These are phyloP conservation scores for Candoia aspera DNA, from an alignment of 2,113 vertebrate genomes.

Conservation along the genomic window DNA sequence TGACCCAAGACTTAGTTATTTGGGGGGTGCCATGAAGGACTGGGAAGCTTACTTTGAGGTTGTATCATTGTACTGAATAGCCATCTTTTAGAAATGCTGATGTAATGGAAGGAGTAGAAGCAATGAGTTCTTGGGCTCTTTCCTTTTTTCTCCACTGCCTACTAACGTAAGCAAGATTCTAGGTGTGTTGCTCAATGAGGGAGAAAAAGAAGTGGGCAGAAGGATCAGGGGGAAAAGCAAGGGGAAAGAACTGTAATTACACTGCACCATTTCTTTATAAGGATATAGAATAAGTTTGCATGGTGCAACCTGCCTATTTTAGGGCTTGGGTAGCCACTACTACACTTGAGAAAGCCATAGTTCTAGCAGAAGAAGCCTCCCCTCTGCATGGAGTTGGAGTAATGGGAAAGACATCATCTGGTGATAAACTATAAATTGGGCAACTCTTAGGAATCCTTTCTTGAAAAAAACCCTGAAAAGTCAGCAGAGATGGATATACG, in stretches of 20 bases:
- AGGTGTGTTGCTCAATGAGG: not conserved
- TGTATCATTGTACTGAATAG: not conserved
- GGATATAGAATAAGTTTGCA: not conserved
- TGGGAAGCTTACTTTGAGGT: not conserved
- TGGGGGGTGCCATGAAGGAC: not conserved
- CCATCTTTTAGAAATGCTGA: no score
- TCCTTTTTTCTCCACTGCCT: not conserved
- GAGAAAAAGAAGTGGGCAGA: not conserved
- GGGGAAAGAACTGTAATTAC: not conserved
- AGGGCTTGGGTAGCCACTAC: not conserved
- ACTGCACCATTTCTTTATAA: not conserved
- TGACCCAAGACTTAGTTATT: not conserved
- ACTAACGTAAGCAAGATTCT: not conserved
- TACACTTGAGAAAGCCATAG: not conserved
- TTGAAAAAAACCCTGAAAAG: not conserved
- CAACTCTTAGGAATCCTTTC: not conserved
- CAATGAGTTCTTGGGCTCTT: not conserved
- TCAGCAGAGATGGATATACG: not conserved
- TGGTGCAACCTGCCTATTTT: not conserved
- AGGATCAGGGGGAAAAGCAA: not conserved
- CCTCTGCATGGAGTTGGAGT: not conserved
- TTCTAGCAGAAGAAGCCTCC: no score
- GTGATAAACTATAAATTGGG: not conserved
- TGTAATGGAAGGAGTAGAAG: not conserved
- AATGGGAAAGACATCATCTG: not conserved